phyloP scores from a whole-genome alignment of 2,113 vertebrate species.

The Pomatostomus ruficeps region DNA sequence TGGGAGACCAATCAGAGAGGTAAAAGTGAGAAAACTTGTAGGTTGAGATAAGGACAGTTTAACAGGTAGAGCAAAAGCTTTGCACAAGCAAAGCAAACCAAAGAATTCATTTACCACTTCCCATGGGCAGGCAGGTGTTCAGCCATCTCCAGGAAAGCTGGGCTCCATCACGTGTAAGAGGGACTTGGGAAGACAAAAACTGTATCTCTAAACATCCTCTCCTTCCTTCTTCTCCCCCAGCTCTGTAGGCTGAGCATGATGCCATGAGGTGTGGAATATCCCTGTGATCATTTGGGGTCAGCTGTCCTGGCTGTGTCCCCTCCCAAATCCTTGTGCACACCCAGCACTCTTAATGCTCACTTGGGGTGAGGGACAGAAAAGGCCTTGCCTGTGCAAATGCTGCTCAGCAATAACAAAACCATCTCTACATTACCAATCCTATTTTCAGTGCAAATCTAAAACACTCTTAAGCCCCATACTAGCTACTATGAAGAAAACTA shows the following conservation, averaged over 20 bases:
- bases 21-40: not conserved
- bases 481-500: not conserved
- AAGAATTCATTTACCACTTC: not conserved
- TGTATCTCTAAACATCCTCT: not conserved
- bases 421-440: not conserved
- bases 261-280: not conserved
- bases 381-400: not conserved
- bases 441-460: not conserved
- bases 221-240: not conserved
- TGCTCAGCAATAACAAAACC: not conserved
- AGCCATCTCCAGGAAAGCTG: not conserved
- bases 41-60: not conserved
- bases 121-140: not conserved
- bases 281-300: not conserved
- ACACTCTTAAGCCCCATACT: not conserved
- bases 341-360: not conserved
- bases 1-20: not conserved
- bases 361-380: not conserved
- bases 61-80: not conserved
- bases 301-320: not conserved
- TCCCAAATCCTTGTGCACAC: fast-evolving
- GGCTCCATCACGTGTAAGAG: fast-evolving
- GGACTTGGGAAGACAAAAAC: not conserved
- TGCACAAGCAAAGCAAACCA: not conserved
- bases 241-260: not conserved